phyloP scores from a whole-genome alignment of 35 echinoderm and acorn worm genomes.

The Patiria miniata region DNA sequence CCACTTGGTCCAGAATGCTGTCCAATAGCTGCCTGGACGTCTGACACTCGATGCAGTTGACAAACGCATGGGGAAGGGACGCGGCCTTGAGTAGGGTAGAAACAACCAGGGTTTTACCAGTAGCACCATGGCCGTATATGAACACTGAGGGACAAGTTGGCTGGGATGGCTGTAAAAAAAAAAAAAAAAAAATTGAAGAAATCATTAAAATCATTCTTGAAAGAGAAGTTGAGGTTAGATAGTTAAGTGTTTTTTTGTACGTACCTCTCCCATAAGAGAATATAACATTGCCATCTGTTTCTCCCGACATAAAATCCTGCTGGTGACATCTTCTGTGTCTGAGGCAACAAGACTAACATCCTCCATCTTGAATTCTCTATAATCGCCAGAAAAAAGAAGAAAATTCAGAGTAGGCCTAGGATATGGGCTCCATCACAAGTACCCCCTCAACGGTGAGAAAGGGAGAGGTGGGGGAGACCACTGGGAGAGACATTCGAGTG shows the following conservation, averaged over 20 bases:
- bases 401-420: too few relatives aligned
- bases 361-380: neutral
- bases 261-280: conserved; percentile 47
- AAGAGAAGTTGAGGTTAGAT: neutral
- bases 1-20: conserved; percentile 76
- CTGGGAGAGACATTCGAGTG: too few relatives aligned
- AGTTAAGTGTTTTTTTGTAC: neutral
- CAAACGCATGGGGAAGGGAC: conserved; percentile 53
- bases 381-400: too few relatives aligned
- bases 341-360: neutral
- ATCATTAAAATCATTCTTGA: neutral
- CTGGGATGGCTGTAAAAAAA: conserved; percentile 44
- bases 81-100: conserved; percentile 25
- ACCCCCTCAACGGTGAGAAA: too few relatives aligned
- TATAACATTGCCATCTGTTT: conserved; percentile 38
- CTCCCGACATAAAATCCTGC: conserved; percentile 32
- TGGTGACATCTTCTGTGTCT: neutral
- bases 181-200: neutral
- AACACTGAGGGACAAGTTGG: conserved; percentile 63
- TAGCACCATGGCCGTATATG: conserved; percentile 86
- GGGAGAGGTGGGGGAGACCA: too few relatives aligned
- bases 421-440: too few relatives aligned
- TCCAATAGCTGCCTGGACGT: conserved; percentile 70
- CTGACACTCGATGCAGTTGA: conserved; percentile 94
- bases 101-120: conserved; percentile 73